phyloP scores from a whole-genome alignment of 1,140 invertebrate species.

The Cydia splendana region DNA sequence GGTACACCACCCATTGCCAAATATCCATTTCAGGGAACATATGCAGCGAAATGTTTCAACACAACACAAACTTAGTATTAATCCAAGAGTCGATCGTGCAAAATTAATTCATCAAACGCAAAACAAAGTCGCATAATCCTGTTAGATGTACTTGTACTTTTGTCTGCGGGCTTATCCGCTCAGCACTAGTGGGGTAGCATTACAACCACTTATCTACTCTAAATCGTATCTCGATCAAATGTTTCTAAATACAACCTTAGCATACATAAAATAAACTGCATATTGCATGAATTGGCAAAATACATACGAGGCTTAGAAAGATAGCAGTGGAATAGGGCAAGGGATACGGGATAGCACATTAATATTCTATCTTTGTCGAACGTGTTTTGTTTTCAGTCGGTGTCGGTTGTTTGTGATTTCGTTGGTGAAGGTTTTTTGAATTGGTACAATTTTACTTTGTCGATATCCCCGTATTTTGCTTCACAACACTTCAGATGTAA shows the following conservation, averaged over 20 bases:
- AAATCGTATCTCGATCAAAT: not conserved
- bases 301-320: slow-evolving; percentile 42
- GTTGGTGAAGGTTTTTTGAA: slow-evolving; percentile 38
- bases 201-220: not conserved
- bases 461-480: not conserved
- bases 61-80: slow-evolving; percentile 3
- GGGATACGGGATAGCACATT: slow-evolving; percentile 49
- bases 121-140: slow-evolving; percentile 58
- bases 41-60: not conserved
- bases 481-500: not conserved
- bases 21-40: not conserved
- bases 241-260: not conserved
- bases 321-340: slow-evolving; percentile 7
- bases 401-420: slow-evolving; percentile 43
- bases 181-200: slow-evolving; percentile 39
- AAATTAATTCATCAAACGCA: slow-evolving; percentile 44
- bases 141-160: slow-evolving; percentile 48
- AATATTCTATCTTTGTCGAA: slow-evolving; percentile 66
- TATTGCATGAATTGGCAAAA: not conserved
- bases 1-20: not conserved
- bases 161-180: slow-evolving; percentile 48
- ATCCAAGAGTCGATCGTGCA: slow-evolving; percentile 12
- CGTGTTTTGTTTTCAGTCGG: slow-evolving; percentile 55
- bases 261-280: not conserved
- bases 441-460: slow-evolving; percentile 10